These are phyloP conservation scores for Cotesia glomerata DNA, from an alignment of 1,140 invertebrate species.

Conservation along the genomic window DNA sequence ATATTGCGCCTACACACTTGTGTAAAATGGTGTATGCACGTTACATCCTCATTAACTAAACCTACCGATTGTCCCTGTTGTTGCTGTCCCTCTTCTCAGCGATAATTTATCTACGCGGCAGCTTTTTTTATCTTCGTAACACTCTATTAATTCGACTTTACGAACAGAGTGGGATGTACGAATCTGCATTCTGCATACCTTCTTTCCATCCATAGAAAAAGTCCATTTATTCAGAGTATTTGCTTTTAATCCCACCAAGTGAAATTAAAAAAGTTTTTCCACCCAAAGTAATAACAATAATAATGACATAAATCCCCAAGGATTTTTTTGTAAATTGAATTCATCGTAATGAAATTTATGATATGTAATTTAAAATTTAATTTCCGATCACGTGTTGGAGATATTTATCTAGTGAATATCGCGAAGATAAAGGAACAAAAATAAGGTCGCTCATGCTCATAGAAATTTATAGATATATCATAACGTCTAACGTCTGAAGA, in stretches of 20 bases:
- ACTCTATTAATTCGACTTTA: slow-evolving; percentile 57
- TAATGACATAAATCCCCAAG: no score
- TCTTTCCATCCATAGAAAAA: background rate
- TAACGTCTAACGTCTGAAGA: no score
- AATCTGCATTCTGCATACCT: background rate
- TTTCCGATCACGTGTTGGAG: background rate
- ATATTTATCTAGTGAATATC: background rate
- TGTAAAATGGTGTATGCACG: slow-evolving; percentile 16
- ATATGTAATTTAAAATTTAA: slow-evolving; percentile 8
- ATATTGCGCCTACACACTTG: background rate
- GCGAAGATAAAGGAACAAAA: background rate
- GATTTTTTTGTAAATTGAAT: no score
- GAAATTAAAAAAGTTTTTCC: background rate
- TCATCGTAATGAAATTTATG: background rate
- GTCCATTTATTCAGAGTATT: background rate
- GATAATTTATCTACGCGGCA: slow-evolving; percentile 37
- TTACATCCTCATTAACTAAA: slow-evolving; percentile 54
- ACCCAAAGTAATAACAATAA: no score
- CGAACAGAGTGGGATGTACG: background rate
- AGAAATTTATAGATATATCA: background rate
- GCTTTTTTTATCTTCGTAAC: slow-evolving; percentile 40
- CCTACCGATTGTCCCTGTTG: slow-evolving; percentile 36
- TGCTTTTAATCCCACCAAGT: background rate
- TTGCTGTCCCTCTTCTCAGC: background rate
- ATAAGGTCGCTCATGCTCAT: background rate